Base-by-base conservation (phyloP, 1,140 invertebrate genomes). In the Hycleus cichorii region DNA sequence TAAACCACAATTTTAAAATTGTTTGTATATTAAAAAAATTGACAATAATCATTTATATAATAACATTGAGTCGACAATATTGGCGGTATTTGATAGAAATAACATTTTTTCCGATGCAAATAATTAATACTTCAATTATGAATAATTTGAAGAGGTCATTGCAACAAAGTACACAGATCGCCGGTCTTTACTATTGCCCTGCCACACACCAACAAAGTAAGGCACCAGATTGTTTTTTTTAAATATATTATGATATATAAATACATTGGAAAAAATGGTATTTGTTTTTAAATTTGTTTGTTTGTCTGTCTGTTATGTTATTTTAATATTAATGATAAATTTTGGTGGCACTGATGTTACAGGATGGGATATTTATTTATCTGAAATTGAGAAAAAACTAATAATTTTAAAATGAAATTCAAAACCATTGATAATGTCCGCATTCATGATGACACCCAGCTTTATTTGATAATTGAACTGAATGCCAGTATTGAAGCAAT, bases 201-300 rank as follows among this genome's bases (percentile, higher is more conserved):
- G 52, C 68, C 69, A 60, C 67, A 64, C 64, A 67, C 64, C 62
- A 70, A 65, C 62, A 65, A 59, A 70, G 64, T 70, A 70, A 69
- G 69, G 67, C 69, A 70, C 67, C 67, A 69, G 67, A 69, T 66
- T 68, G 2, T n/a, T 42, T 42, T n/a, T 42, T 10, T n/a, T 42
- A 1, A 42, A 42, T n/a, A 10, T n/a, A n/a, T 1, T 4, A 69
- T 63, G 65, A 57, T 62, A 63, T 64, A 66, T 63, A 64, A 66
- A 63, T 70, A 72, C 68, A 69, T 70, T 60, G 69, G 68, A 72
- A 70, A 72, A 72, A 72, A 70, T 69, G 70, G 63, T 72, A 70
- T 63, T 67, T 40, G 10, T 8, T 42, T 42, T 42, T 39, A 42
- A 10, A 44, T 45, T 47, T 60, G 10, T 38, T 50, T 26, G 48